Evolutionary conservation across 2,888 invertebrate species (phyloP).

Genomic region (Caenorhabditis virilis): DNA sequence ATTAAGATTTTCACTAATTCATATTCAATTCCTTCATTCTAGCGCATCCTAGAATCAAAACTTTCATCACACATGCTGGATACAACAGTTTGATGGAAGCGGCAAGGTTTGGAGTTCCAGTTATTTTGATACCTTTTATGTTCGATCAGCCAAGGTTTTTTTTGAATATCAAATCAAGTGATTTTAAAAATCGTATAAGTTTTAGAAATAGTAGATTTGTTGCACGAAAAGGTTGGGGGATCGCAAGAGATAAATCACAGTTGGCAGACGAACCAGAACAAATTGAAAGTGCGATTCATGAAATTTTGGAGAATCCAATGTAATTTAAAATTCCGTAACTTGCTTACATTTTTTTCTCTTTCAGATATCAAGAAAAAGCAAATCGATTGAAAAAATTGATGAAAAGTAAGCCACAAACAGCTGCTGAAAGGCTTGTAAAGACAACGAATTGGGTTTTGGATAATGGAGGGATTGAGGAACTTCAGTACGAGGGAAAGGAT

Average conservation of each 20-base stretch:
- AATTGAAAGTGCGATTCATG: constrained; percentile 26
- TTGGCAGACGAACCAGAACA: constrained; percentile 27
- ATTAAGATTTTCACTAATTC: neutral
- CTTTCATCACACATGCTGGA: constrained; percentile 61
- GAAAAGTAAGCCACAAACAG: constrained; percentile 40
- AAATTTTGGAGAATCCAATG: constrained; percentile 33
- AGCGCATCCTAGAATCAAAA: constrained; percentile 44
- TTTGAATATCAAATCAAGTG: too few relatives aligned
- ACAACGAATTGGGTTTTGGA: constrained; percentile 43
- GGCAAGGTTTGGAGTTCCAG: constrained; percentile 49
- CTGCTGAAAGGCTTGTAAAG: constrained; percentile 39
- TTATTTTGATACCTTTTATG: constrained; percentile 49
- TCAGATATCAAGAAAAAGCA: constrained; percentile 40
- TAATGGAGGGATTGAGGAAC: constrained; percentile 42
- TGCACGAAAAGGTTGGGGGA: constrained; percentile 55
- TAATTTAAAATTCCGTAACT: neutral
- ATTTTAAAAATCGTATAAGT: neutral
- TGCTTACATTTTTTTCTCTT: constrained; percentile 1
- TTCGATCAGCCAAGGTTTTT: constrained; percentile 38
- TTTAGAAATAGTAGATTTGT: constrained; percentile 49
- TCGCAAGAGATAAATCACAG: constrained; percentile 28
- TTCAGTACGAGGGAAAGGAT: constrained; percentile 32
- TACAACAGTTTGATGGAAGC: constrained; percentile 63
- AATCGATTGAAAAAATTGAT: constrained; percentile 36
- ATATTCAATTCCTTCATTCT: too few relatives aligned